Base-by-base conservation (phyloP, 1,140 invertebrate species). In the Drosophila pseudoananassae region DNA sequence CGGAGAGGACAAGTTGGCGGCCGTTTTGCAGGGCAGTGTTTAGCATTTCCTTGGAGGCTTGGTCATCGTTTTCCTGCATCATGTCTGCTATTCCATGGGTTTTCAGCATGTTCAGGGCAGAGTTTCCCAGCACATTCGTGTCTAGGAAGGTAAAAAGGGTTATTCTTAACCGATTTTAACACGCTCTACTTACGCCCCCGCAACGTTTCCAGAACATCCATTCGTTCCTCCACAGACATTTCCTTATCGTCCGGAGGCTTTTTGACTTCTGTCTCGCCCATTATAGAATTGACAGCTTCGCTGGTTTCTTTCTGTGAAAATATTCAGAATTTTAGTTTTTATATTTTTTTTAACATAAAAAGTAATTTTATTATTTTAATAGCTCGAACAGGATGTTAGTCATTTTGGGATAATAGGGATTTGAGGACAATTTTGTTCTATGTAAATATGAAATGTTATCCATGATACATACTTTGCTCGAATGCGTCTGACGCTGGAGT, bases 61-160 rank as follows among this genome's bases (percentile, higher is more conserved):
- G 95, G 6, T 93, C 93, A 56, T 95, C 95, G 56, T 87, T 87
- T 31, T 85, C 82, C 40, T 85, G 61, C 61, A 95, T 95, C 70
- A 97, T 94, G 94, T 96, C 95, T 23, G 95, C 95, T 47, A 97
- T 97, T 36, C 96, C 96, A 91, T 97, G 96, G 66, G 94, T 94
- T 92, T 96, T 95, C 23, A 97, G 92, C 90, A 96, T 93, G 83
- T 95, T 93, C 70, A 96, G 91, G 77, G 92, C 83, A 0, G 83
- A 78, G 40, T 85, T 78, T 8, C 78, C 78, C 45, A 85, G 64
- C 31, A 87, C 68, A 49, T 85, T 85, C 8, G 60, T 49, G n/a
- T 78, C 82, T 88, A 40, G 40, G 14, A 5, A 38, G 0, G 5
- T 4, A 7, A 46, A 23, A 27, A n/a, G n/a, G n/a, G 4, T 17